Conservation (phyloP, 2,113 vertebrate genomes). For the Muntiacus reevesi region DNA sequence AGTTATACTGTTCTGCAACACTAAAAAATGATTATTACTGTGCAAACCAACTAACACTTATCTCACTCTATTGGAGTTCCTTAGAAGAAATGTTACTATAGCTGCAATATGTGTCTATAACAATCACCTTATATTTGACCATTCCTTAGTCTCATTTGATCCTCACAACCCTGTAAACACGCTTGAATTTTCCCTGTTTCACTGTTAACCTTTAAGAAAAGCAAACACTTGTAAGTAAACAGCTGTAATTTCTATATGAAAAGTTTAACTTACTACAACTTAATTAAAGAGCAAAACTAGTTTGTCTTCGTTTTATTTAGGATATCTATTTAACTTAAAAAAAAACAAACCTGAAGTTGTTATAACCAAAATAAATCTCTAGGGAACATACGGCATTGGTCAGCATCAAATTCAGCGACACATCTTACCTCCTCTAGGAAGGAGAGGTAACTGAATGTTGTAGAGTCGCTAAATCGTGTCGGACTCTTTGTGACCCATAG, state of each 20-base stretch:
- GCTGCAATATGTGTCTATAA: not conserved
- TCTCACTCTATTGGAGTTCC: not conserved
- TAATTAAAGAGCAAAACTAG: constrained; percentile 3
- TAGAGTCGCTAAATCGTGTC: not conserved
- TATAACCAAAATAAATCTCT: not conserved
- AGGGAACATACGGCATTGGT: not conserved
- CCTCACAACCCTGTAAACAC: not conserved
- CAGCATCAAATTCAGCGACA: not conserved
- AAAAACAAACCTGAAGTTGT: not conserved
- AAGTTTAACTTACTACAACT: not conserved
- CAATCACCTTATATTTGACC: not conserved
- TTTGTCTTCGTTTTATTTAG: not conserved
- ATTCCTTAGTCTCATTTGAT: not conserved
- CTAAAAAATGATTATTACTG: not conserved
- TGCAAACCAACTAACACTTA: constrained; percentile 8
- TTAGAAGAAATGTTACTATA: not conserved
- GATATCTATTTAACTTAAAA: not conserved
- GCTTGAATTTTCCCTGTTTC: not conserved
- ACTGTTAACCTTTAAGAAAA: not conserved
- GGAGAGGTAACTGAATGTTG: not conserved
- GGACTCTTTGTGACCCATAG: not conserved
- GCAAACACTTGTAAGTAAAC: not conserved
- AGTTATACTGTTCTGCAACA: not conserved
- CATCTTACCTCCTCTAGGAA: not conserved
- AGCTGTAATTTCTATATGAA: not conserved